phyloP scores from a whole-genome alignment of 1,140 invertebrate genomes.

The Drosophila prosaltans region DNA sequence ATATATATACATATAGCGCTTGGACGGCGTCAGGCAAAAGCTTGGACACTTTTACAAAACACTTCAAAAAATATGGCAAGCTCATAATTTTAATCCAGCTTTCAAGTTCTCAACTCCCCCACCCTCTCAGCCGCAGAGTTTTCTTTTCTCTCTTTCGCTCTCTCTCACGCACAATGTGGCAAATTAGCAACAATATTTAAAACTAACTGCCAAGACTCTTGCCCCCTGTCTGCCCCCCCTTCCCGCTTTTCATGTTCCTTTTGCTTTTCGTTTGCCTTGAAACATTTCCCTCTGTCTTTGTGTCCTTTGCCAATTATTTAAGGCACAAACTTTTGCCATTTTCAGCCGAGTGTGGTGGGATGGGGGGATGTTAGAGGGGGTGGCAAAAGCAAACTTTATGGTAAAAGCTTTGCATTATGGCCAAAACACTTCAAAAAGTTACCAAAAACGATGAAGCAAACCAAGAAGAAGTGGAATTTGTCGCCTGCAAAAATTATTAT shows the following conservation, averaged over 20 bases:
- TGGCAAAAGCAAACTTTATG: constrained; percentile 57
- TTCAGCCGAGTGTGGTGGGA: constrained; percentile 35
- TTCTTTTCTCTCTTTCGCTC: neutral
- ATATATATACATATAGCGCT: neutral
- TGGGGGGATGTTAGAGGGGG: neutral
- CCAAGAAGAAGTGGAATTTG: constrained; percentile 26
- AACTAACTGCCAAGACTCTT: constrained; percentile 66
- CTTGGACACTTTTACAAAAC: constrained; percentile 57
- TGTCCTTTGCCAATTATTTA: constrained; percentile 67
- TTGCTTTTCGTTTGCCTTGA: neutral
- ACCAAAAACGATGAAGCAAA: constrained; percentile 25
- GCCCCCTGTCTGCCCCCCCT: neutral
- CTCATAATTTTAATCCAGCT: constrained; percentile 80
- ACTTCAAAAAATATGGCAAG: constrained; percentile 77
- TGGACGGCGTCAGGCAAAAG: constrained; percentile 49
- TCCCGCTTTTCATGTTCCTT: constrained; percentile 16
- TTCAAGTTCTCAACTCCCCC: constrained; percentile 27
- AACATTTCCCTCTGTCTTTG: neutral
- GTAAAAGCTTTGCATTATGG: constrained; percentile 66
- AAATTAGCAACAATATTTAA: constrained; percentile 81
- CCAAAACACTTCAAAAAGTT: constrained; percentile 67
- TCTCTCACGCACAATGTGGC: constrained; percentile 70
- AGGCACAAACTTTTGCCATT: constrained; percentile 72
- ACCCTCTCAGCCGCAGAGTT: neutral
- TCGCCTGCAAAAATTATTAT: constrained; percentile 44